These are phyloP conservation scores for Panthera leo DNA, from an alignment of 2,113 vertebrate species.

Conservation along the genomic window DNA sequence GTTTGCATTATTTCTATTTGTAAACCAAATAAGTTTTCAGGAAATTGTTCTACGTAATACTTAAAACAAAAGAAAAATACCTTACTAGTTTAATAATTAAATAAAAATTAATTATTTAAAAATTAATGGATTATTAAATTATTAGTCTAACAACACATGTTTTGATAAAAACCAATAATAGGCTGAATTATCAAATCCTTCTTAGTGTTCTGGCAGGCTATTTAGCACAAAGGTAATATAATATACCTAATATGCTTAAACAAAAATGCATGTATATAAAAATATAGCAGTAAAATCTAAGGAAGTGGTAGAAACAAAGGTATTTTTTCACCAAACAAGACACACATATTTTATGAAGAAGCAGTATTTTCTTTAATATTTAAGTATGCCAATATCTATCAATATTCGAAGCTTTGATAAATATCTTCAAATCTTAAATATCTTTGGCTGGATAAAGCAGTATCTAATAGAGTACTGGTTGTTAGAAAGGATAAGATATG, in stretches of 20 bases:
- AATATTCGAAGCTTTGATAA: no score
- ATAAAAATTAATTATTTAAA: background rate
- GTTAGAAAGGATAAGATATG: background rate
- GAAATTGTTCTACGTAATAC: background rate
- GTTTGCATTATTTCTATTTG: background rate
- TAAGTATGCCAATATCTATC: background rate
- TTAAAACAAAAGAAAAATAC: background rate
- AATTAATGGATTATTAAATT: background rate
- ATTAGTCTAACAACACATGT: background rate
- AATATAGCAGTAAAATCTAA: constrained; percentile 6
- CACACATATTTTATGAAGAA: background rate
- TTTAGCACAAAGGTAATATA: background rate
- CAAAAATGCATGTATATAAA: background rate
- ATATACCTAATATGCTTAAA: background rate
- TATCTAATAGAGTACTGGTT: background rate
- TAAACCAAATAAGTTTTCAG: background rate
- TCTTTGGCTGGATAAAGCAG: background rate
- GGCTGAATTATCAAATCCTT: background rate
- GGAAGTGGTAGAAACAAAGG: background rate
- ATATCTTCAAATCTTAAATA: no score
- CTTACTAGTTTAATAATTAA: background rate
- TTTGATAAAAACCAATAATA: background rate
- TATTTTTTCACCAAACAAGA: background rate
- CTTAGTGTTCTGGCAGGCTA: background rate
- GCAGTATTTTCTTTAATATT: background rate